These are phyloP conservation scores for Conomelus anceps DNA, from an alignment of 2,888 invertebrate species.

Conservation along the genomic window DNA sequence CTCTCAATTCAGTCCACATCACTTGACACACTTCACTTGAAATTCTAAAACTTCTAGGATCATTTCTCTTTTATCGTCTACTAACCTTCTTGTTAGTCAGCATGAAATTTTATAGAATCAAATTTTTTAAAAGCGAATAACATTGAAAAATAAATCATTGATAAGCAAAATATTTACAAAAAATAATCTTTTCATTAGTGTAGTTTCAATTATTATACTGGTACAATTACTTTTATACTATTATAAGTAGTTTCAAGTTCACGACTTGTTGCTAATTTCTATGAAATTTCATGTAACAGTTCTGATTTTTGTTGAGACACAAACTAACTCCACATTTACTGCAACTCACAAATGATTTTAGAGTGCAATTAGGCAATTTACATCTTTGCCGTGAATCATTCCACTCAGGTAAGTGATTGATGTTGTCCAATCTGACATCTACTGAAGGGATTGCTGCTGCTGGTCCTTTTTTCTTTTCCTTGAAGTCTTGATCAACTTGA, in stretches of 20 bases:
- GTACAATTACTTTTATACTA: too few species aligned
- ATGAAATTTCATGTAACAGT: background rate
- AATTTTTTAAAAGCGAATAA: background rate
- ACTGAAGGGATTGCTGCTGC: slow-evolving; percentile 17
- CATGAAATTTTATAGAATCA: background rate
- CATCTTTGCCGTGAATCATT: slow-evolving; percentile 17
- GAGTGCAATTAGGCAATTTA: slow-evolving; percentile 23
- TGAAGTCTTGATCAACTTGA: slow-evolving; percentile 2
- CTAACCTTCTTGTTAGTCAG: too few species aligned
- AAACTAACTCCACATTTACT: slow-evolving; percentile 22
- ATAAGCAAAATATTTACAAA: too few species aligned
- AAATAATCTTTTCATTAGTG: too few species aligned
- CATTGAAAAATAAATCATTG: background rate
- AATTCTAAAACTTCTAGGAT: too few species aligned
- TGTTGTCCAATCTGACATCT: slow-evolving; percentile 20
- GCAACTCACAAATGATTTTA: slow-evolving; percentile 15
- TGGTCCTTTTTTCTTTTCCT: slow-evolving; percentile 13
- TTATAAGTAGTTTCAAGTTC: too few species aligned
- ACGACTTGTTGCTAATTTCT: background rate
- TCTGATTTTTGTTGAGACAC: slow-evolving; percentile 13
- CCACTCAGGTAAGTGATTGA: slow-evolving; percentile 18
- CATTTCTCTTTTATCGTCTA: too few species aligned
- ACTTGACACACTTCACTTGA: too few species aligned
- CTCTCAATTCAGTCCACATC: too few species aligned
- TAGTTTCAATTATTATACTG: too few species aligned